These are phyloP conservation scores for Anhinga rufa DNA, from an alignment of 2,113 vertebrate species.

Conservation along the genomic window DNA sequence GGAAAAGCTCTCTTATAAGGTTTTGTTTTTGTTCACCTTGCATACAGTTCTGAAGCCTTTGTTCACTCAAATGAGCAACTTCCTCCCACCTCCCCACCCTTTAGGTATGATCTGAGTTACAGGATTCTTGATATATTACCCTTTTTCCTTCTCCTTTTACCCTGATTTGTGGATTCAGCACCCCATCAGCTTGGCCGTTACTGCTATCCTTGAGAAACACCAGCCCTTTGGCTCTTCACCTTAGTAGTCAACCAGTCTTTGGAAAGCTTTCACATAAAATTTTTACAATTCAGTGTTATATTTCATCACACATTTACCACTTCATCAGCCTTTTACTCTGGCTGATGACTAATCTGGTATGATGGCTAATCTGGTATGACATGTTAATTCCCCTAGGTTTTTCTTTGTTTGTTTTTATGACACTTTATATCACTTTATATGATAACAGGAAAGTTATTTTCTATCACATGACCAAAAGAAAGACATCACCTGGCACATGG, in stretches of 20 bases:
- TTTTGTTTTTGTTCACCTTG: not conserved
- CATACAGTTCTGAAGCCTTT: not conserved
- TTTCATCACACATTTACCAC: not conserved
- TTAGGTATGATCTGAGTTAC: not conserved
- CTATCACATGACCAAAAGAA: not conserved
- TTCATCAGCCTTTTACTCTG: not conserved
- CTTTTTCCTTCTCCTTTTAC: not conserved
- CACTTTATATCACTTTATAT: not conserved
- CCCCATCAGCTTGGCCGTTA: not conserved
- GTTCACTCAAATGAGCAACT: accelerated
- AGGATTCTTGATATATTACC: not conserved
- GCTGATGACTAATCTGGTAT: not conserved
- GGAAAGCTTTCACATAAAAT: not conserved
- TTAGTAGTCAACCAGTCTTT: not conserved
- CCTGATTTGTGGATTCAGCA: not conserved
- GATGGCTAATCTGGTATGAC: not conserved
- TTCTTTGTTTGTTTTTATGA: not conserved
- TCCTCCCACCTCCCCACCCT: not conserved
- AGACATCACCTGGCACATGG: not conserved
- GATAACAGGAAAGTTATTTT: not conserved
- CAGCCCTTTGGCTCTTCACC: not conserved
- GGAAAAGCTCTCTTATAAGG: not conserved
- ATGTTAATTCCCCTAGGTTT: not conserved
- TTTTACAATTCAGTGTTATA: not conserved
- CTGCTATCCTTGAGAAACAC: not conserved